Conservation (phyloP, 2,888 invertebrate species). For the Nymphalis polychloros region DNA sequence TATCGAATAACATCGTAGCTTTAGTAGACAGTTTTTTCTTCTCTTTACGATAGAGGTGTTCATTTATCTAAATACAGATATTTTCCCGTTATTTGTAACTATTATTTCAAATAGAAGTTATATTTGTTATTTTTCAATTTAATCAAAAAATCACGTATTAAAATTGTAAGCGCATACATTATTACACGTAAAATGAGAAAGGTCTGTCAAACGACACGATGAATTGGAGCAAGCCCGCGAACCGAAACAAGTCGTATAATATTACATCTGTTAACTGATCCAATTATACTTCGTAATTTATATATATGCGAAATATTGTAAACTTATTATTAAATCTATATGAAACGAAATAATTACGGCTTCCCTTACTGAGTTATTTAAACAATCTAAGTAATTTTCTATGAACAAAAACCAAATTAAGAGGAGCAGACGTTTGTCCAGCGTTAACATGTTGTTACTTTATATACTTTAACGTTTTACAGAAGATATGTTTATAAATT, state of each 20-base stretch:
- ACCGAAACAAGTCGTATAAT: constrained; percentile 71
- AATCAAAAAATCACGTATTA: constrained; percentile 2
- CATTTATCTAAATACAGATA: no score
- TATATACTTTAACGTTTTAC: no score
- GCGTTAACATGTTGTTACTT: no score
- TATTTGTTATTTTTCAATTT: background rate
- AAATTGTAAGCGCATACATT: constrained; percentile 30
- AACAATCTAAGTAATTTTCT: background rate
- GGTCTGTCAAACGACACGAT: constrained; percentile 75
- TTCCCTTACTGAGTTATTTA: background rate
- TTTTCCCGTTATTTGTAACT: no score
- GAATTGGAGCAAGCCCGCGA: constrained; percentile 73
- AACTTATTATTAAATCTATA: constrained; percentile 27
- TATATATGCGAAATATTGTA: constrained; percentile 16
- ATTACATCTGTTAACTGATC: constrained; percentile 75
- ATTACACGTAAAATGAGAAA: constrained; percentile 73
- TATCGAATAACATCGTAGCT: no score
- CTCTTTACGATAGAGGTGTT: no score
- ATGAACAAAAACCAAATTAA: no score
- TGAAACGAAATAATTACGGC: background rate
- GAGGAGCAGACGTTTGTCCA: no score
- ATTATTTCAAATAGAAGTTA: no score
- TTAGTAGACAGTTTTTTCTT: no score
- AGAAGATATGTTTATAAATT: no score
- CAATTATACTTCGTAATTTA: constrained; percentile 60